Base-by-base conservation (phyloP, 2,888 invertebrate species). In the Parnassius mnemosyne region DNA sequence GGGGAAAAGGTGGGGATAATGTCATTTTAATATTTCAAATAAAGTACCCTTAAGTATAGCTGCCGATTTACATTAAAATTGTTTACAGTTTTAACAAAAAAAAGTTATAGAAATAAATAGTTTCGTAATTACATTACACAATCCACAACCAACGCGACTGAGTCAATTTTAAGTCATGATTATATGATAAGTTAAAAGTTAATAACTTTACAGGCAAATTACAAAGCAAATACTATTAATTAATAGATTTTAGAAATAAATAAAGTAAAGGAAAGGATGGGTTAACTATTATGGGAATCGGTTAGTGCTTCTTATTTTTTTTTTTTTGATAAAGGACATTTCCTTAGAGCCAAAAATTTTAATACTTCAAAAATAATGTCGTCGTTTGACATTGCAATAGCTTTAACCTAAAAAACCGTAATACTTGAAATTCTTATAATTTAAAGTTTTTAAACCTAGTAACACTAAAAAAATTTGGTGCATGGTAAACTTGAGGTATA, bases 401-500 rank as follows among this genome's bases (percentile, higher is more conserved):
- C 12, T 50, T 49, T 54, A 70, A 67, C 70, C 78, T 77, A 82
- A 72, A 20, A 71, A 74, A 74, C 80, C 57, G 57, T 87, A 88
- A 86, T 87, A 85, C 87, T 89, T 84, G 76, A 80, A 77, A 71
- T 62, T 67, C 77, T 76, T 79, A 76, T 70, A 67, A 71, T 66
- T 65, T 69, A 65, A 69, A 74, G 46, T 54, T 47, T 25, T 77
- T 75, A 76, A 68, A 75, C 74, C 79, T 84, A 84, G 71, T 85
- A 84, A 84, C 77, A 82, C 84, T 84, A 83, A 83, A 43, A 80
- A 76, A 74, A 83, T 91, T 91, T 90, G 89, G 90, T 90, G 90
- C 87, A 75, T 87, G 89, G 90, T 90, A 90, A 91, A 85, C 89
- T 83, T 90, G 90, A 91, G 90, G 90, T 91, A 90, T 86, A 82